Evolutionary conservation across 1,140 invertebrate genomes (phyloP).

Genomic region (Dufourea novaeangliae): DNA sequence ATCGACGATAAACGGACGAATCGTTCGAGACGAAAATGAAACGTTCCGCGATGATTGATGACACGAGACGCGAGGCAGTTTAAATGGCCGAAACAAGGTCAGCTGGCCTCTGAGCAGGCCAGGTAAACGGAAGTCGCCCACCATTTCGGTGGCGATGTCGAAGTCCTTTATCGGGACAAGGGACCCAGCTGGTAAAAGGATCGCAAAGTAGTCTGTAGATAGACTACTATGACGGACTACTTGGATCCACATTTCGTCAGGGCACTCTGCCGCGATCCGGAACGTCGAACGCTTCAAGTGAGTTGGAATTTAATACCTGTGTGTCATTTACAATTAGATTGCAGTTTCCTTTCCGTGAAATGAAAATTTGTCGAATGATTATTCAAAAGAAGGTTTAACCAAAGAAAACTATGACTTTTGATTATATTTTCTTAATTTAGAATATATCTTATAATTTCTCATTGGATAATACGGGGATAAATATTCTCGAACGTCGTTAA

Average conservation of each 20-base stretch:
- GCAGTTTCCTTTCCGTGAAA: no score
- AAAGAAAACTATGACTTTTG: no score
- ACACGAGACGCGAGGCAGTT: neutral
- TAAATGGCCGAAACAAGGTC: conserved; percentile 26
- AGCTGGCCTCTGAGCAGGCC: neutral
- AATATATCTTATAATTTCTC: no score
- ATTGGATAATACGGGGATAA: no score
- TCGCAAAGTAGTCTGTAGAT: conserved; percentile 63
- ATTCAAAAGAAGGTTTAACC: no score
- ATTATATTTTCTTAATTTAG: no score
- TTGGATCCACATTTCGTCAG: conserved; percentile 85
- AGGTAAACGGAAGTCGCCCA: conserved; percentile 24
- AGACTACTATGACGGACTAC: conserved; percentile 81
- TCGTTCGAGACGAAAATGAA: conserved; percentile 24
- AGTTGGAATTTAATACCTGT: conserved; percentile 55
- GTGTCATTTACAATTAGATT: no score
- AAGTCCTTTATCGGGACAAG: conserved; percentile 41
- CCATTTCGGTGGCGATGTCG: conserved; percentile 52
- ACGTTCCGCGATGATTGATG: conserved; percentile 4
- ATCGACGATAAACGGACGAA: neutral
- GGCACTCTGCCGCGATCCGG: conserved; percentile 84
- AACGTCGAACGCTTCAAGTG: conserved; percentile 84
- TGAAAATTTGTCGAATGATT: no score
- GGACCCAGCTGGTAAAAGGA: conserved; percentile 49
- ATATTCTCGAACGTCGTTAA: no score